phyloP scores from a whole-genome alignment of 2,888 invertebrate genomes.

The Phortica okadai region DNA sequence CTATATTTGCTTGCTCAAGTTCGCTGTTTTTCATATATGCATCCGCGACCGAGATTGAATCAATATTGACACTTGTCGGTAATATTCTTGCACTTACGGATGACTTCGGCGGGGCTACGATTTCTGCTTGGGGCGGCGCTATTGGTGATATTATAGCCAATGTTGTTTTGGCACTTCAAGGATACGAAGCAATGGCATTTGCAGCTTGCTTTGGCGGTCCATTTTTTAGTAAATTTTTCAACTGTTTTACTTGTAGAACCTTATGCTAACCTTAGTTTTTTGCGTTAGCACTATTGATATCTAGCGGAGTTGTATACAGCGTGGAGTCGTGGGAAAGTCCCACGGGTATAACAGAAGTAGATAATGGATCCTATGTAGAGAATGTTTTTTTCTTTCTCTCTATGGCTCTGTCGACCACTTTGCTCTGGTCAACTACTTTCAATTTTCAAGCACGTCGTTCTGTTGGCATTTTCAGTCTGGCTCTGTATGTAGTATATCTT shows the following conservation, averaged over 20 bases:
- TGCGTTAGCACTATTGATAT: not conserved
- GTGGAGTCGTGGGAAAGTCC: not conserved
- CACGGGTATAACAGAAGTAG: not conserved
- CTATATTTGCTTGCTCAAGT: not conserved
- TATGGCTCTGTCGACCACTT: not conserved
- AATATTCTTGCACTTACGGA: not conserved
- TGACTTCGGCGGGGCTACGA: not conserved
- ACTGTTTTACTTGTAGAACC: not conserved
- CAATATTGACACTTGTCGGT: not conserved
- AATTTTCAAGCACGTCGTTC: constrained; percentile 24
- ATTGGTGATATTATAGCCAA: constrained; percentile 2
- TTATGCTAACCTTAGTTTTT: not conserved
- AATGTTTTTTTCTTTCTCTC: not conserved
- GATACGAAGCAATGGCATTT: constrained; percentile 18
- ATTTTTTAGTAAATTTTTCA: not conserved
- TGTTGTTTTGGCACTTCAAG: constrained; percentile 12
- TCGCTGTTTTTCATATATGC: not conserved
- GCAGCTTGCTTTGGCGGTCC: constrained; percentile 8
- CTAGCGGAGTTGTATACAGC: not conserved
- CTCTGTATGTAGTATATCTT: not conserved
- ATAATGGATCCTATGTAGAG: not conserved
- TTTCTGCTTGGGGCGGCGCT: not conserved
- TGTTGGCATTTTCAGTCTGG: constrained; percentile 1
- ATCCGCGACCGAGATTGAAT: not conserved
- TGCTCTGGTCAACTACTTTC: not conserved